Conservation (phyloP, 1,140 invertebrate genomes). For the Penaeus indicus region DNA sequence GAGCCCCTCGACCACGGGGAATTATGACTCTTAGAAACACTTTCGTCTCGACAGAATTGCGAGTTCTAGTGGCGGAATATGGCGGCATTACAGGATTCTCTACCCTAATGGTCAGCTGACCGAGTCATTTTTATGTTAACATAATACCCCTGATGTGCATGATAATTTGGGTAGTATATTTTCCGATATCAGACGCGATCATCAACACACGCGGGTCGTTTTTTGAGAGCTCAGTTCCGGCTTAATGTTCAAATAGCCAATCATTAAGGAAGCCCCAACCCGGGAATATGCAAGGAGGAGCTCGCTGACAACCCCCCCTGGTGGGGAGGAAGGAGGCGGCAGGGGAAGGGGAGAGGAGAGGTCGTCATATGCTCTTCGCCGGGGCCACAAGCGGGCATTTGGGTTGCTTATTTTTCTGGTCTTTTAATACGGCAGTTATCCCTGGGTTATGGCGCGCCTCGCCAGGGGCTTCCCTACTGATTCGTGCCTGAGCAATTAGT, state of each 20-base stretch:
- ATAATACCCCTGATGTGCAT: constrained; percentile 27
- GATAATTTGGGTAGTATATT: constrained; percentile 37
- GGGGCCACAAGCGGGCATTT: no score
- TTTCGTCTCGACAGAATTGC: background rate
- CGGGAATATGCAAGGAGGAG: constrained; percentile 24
- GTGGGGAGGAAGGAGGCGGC: background rate
- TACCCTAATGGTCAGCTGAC: background rate
- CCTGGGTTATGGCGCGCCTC: no score
- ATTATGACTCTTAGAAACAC: constrained; percentile 32
- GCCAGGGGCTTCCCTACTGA: no score
- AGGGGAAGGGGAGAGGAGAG: background rate
- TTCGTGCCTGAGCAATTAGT: no score
- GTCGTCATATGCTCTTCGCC: constrained; percentile 32
- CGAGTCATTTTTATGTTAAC: constrained; percentile 29
- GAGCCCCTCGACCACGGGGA: background rate
- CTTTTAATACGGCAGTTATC: no score
- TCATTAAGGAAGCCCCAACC: constrained; percentile 30
- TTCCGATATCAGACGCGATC: constrained; percentile 42
- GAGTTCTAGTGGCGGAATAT: background rate
- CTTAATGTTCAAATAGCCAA: constrained; percentile 49
- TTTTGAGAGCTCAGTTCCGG: constrained; percentile 10
- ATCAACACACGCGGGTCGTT: constrained; percentile 31
- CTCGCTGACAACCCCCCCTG: constrained; percentile 31
- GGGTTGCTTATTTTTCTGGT: no score
- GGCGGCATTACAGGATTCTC: constrained; percentile 26